phyloP scores from a whole-genome alignment of 1,140 invertebrate species.

The Heliconius nattereri region DNA sequence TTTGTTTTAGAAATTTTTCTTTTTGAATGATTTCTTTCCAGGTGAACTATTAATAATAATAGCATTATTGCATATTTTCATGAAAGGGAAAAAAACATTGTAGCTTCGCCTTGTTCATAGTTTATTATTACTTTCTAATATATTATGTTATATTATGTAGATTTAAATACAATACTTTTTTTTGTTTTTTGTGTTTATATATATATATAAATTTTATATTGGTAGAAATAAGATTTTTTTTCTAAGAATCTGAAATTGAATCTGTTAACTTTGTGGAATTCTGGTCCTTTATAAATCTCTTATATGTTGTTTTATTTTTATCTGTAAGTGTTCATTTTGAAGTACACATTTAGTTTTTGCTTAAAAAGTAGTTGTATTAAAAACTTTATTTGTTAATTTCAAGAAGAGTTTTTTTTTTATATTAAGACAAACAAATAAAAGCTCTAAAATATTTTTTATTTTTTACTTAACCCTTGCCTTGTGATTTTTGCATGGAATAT shows the following conservation, averaged over 20 bases:
- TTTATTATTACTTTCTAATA: no score
- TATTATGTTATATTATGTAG: no score
- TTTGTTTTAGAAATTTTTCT: no score
- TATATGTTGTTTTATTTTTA: background rate
- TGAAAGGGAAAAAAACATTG: no score
- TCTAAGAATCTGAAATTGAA: background rate
- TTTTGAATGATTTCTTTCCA: no score
- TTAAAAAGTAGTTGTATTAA: background rate
- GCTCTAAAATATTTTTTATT: background rate
- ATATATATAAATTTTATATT: no score
- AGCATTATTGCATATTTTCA: no score
- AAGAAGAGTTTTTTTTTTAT: conserved; percentile 5
- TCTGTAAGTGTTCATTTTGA: background rate
- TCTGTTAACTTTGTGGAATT: background rate
- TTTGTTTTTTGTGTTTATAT: background rate
- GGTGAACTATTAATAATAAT: no score
- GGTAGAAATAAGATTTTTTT: no score
- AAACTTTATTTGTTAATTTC: background rate
- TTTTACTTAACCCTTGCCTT: background rate
- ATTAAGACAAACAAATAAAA: background rate
- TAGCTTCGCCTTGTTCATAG: no score
- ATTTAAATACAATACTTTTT: no score
- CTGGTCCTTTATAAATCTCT: conserved; percentile 5
- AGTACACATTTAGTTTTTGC: background rate
- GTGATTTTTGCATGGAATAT: no score